These are phyloP conservation scores for Caranx ignobilis DNA, from an alignment of 2,113 vertebrate species.

Conservation along the genomic window DNA sequence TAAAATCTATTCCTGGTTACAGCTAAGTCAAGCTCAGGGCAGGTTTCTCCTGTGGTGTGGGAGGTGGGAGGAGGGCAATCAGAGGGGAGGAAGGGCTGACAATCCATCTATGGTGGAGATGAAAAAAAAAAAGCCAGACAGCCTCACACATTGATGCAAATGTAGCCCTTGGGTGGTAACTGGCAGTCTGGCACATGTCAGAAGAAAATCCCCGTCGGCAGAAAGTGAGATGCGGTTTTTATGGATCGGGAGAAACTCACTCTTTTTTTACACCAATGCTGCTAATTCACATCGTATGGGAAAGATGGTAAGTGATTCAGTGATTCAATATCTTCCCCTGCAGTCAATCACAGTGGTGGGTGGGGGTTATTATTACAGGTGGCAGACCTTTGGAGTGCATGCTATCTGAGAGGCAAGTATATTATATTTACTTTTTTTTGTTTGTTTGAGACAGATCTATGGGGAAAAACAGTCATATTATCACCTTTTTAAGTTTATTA, in stretches of 20 bases:
- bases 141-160: conserved; percentile 3
- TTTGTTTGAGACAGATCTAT: too few relatives aligned
- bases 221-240: not conserved
- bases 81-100: not conserved
- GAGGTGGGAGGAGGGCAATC: conserved; percentile 19
- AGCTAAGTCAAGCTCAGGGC: not conserved
- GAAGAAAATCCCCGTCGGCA: not conserved
- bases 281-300: not conserved
- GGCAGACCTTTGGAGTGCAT: too few relatives aligned
- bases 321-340: too few relatives aligned
- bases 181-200: conserved; percentile 30
- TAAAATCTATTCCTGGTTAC: conserved; percentile 33
- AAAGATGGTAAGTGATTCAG: not conserved
- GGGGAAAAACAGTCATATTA: too few relatives aligned
- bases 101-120: not conserved
- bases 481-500: too few relatives aligned
- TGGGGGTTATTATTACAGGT: too few relatives aligned
- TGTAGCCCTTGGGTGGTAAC: conserved; percentile 46
- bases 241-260: not conserved
- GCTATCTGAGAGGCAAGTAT: too few relatives aligned
- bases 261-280: conserved; percentile 19
- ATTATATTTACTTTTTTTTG: too few relatives aligned
- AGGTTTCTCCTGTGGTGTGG: conserved; percentile 22
- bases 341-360: too few relatives aligned
- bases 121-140: conserved; percentile 9